Evolutionary conservation across 2,888 invertebrate species (phyloP), one percentile per base, ranked within the genome.

Genomic region (Meliscaeva auricollis): DNA sequence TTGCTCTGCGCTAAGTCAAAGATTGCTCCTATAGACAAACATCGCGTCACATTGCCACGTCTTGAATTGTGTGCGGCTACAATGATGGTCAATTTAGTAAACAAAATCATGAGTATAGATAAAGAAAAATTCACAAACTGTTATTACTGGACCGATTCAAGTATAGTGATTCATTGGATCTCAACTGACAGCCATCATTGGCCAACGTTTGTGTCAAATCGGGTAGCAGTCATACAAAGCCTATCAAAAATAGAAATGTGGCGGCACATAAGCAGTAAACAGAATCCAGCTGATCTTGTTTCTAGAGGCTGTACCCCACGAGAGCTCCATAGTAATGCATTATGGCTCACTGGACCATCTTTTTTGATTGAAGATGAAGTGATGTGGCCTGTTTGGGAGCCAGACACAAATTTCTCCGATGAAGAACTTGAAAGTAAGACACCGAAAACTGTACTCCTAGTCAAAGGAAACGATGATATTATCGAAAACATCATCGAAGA

Each of bases 1-100:
- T 32, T 75, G 13, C 46, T 73, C 13, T 77, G 78, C 20, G 66
- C 74, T 35, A 85, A 85, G 32, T 80, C 85, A 8, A 26, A 70
- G 13, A 64, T 84, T 30, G 78, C 76, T 56, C 84, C 78, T n/a
- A n/a, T n/a, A n/a, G 46, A 32, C 52, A n/a, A 74, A 62, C 32
- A 38, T 22, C 11, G 15, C 38, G 69, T n/a, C 32, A n/a, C n/a
- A n/a, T n/a, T 83, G 11, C 62, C 77, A 11, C 52, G 66, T 11
- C 20, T 83, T 11, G 83, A 74, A 32, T 44, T 84, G 2, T 75
- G 70, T 41, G 83, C 77, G 38, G 73, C 82, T 0, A 7, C 70
- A 4, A 30, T 83, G 8, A 54, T 69, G 41, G 11, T 50, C 60
- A 83, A 56, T 20, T 78, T 9, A 41, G 58, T n/a, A 62, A 72